Evolutionary conservation across 2,888 invertebrate species (phyloP), one percentile per base, ranked within the genome.

Genomic region (Pseudococcus jackbeardsleyi): DNA sequence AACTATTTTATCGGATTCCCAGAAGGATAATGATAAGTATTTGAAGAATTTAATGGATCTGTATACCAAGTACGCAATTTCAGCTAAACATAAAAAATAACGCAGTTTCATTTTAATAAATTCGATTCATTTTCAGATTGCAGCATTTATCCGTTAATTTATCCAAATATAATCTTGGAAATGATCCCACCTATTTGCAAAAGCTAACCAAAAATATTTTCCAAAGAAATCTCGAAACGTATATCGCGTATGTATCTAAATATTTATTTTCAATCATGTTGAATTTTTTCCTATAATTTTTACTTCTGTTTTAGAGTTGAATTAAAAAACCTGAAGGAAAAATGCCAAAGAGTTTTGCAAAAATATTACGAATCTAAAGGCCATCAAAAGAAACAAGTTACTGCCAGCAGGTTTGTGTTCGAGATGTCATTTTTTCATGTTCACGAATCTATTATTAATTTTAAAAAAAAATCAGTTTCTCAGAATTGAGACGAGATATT

Each of bases 331-430:
- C 93, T 99, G 26, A 95, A 95, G 89, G 95, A 96, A 19, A 95
- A 96, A 90, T 95, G 96, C 90, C 93, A 95, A 0, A 92, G 93
- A 11, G 94, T 96, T 89, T 92, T 99, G 59, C 95, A 95, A 89
- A 94, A 94, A 89, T 99, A 97, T 91, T 99, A 99, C 91, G 95
- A 96, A 72, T 95, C 96, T 48, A 97, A 97, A 91, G 96, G 96
- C 90, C 99, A 99, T 92, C 96, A 97, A 90, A 99, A 99, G 92
- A 97, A 97, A 91, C 96, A 96, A 91, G 94, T 98, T 64, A 97
- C 97, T 91, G 95, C 95, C 48, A 96, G 97, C 90, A 96, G 89
- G 89, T 89, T 86, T 89, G 79, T 89, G 84, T 15, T 72, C 17
- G 64, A 86, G 89, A 87, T 17, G 88, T 85, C 26, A 19, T 89